Evolutionary conservation across 1,140 invertebrate species (phyloP).

Genomic region (Brevipalpus yothersi): DNA sequence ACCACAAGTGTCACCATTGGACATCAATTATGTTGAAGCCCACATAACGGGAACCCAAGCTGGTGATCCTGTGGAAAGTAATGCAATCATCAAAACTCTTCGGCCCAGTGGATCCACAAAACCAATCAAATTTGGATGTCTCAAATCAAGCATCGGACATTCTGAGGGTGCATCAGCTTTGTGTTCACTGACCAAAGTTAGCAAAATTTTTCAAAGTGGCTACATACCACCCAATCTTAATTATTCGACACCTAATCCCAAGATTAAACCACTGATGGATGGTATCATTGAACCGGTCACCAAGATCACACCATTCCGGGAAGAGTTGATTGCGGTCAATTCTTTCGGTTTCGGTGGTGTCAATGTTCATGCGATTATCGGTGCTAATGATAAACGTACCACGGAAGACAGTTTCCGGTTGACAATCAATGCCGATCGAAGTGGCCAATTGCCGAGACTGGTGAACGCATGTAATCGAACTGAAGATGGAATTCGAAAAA

Average conservation of each 20-base stretch:
- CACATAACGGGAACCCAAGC: slow-evolving; percentile 34
- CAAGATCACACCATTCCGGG: slow-evolving; percentile 31
- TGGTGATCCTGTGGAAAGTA: slow-evolving; percentile 86
- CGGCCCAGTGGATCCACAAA: slow-evolving; percentile 26
- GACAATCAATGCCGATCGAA: slow-evolving; percentile 12
- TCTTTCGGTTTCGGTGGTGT: slow-evolving; percentile 3
- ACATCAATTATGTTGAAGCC: slow-evolving; percentile 22
- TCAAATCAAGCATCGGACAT: slow-evolving; percentile 96
- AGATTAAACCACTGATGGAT: slow-evolving; percentile 31
- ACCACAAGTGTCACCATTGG: slow-evolving; percentile 17
- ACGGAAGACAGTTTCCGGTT: background rate
- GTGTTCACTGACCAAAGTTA: slow-evolving; percentile 21
- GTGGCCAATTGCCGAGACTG: slow-evolving; percentile 5
- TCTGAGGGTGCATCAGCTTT: slow-evolving; percentile 69
- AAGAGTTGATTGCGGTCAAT: slow-evolving; percentile 58
- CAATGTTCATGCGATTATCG: slow-evolving; percentile 33
- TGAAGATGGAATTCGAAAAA: slow-evolving; percentile 18
- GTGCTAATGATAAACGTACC: slow-evolving; percentile 23
- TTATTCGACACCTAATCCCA: slow-evolving; percentile 26
- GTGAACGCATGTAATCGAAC: slow-evolving; percentile 6
- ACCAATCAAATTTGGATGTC: slow-evolving; percentile 69
- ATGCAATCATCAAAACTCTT: slow-evolving; percentile 72
- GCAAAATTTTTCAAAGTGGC: slow-evolving; percentile 25
- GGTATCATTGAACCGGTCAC: slow-evolving; percentile 44
- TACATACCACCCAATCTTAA: slow-evolving; percentile 29